Evolutionary conservation across 23 tunicate genomes (phyloP), one percentile per base, ranked within the genome.

Genomic region (Corella eumyota): DNA sequence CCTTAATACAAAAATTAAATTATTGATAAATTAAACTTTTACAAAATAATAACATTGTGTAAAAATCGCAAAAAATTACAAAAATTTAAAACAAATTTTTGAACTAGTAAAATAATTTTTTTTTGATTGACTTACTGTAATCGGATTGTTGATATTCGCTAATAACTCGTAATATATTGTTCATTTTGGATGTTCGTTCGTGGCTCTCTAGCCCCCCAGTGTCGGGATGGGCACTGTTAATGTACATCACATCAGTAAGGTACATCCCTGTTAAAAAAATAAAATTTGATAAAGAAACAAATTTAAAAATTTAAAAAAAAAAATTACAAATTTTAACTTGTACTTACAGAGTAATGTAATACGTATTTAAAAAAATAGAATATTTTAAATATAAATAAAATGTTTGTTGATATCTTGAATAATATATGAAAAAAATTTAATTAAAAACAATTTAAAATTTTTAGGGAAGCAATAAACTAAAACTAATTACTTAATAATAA

Each of bases 221-320:
- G 56, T 85, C 95, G 0, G 99, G 99, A 63, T 93, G 83, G 22
- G 99, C 99, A 22, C 81, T 70, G 70, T 93, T 73, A 74, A 85
- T 71, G 53, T 72, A 93, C 78, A 85, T 80, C 52, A 93, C 61
- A 31, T 93, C 99, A 25, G 77, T 33, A 11, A 93, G 87, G 50
- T 85, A 93, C 72, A 93, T 61, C 2, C 95, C 95, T 88, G 69
- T 9, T 11, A 53, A 52, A 63, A 11, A 53, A 53, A 6, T n/a
- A 53, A 53, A 11, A 22, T 22, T 53, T n/a, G n/a, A n/a, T n/a
- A n/a, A n/a, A n/a, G n/a, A n/a, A n/a, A n/a, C n/a, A n/a, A n/a
- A n/a, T n/a, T n/a, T n/a, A n/a, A n/a, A n/a, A n/a, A n/a, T n/a
- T n/a, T n/a, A n/a, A n/a, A n/a, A n/a, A n/a, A n/a, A n/a, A n/a